Evolutionary conservation across 1,140 invertebrate species (phyloP).

Genomic region (Pseudomyrmex concolor): DNA sequence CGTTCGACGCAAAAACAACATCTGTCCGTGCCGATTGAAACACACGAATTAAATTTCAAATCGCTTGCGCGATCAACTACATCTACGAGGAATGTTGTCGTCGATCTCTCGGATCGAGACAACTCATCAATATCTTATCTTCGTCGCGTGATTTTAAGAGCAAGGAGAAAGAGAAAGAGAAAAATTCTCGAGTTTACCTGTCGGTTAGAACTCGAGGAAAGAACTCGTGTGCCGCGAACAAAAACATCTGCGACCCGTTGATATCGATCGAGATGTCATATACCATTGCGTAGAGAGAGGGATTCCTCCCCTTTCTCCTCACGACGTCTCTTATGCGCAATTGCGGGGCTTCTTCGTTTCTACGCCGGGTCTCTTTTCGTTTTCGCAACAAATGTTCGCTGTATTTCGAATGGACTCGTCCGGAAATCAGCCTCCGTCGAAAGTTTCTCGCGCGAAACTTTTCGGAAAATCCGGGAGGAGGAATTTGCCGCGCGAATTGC

Average conservation of each 20-base stretch:
- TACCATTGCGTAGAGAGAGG: slow-evolving; percentile 44
- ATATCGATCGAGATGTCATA: slow-evolving; percentile 71
- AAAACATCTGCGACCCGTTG: slow-evolving; percentile 54
- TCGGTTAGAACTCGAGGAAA: neutral
- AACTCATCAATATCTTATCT: slow-evolving; percentile 16
- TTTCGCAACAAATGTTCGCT: slow-evolving; percentile 6
- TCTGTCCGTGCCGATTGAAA: neutral
- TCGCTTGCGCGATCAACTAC: neutral
- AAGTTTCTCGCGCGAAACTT: neutral
- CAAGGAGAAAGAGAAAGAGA: neutral
- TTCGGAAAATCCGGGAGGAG: neutral
- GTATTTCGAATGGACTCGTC: slow-evolving; percentile 13
- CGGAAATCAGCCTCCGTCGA: neutral
- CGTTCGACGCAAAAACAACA: neutral
- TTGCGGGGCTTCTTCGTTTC: slow-evolving; percentile 65
- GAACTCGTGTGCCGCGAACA: slow-evolving; percentile 12
- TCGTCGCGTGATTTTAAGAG: neutral
- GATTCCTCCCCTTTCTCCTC: slow-evolving; percentile 57
- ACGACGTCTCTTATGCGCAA: slow-evolving; percentile 42
- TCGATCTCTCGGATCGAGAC: neutral
- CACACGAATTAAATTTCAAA: neutral
- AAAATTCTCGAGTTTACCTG: neutral
- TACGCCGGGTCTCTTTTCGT: slow-evolving; percentile 9
- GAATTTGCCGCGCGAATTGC: neutral
- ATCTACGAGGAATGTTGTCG: neutral